A percentile compares a stretch with the other conserved stretches of the same genome.
These are phyloP conservation scores for Andrena cerasifolii DNA, from an alignment of 1,140 invertebrate genomes.

Conservation along the genomic window DNA sequence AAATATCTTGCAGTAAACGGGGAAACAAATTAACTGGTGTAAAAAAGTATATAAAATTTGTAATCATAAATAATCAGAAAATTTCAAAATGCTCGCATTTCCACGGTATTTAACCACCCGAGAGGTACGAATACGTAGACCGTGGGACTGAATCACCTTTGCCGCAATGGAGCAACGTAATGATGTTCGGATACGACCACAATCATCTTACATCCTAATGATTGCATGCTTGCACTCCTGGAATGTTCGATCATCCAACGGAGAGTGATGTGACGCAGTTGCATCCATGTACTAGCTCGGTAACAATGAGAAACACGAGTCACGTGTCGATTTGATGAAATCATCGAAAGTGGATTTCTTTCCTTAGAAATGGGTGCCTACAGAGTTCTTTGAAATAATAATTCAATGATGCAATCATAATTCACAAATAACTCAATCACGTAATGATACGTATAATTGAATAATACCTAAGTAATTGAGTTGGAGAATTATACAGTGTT, in stretches of 20 bases:
- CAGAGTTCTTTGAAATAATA: too few species aligned
- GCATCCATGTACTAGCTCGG: not conserved
- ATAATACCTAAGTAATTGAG: too few species aligned
- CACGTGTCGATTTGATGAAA: conserved; percentile 1
- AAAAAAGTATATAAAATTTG: too few species aligned
- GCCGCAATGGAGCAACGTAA: conserved; percentile 64
- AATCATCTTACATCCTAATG: conserved; percentile 58
- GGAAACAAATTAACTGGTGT: too few species aligned
- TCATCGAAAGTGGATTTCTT: not conserved
- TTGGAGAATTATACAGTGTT: too few species aligned
- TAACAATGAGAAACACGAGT: not conserved
- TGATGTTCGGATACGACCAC: conserved; percentile 57
- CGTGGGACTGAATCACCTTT: conserved; percentile 71
- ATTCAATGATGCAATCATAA: too few species aligned
- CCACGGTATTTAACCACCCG: conserved; percentile 74
- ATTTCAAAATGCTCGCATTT: conserved; percentile 66
- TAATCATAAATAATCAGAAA: too few species aligned
- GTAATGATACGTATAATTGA: too few species aligned
- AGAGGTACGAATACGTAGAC: conserved; percentile 60
- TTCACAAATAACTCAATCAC: too few species aligned
- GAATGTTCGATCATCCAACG: conserved; percentile 52
- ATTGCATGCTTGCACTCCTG: conserved; percentile 51
- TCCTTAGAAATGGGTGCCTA: not conserved
- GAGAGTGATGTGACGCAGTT: not conserved
- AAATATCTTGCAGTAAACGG: too few species aligned